Base-by-base conservation (phyloP, 2,797 vertebrate species). In the Gadopsis bispinosus region DNA sequence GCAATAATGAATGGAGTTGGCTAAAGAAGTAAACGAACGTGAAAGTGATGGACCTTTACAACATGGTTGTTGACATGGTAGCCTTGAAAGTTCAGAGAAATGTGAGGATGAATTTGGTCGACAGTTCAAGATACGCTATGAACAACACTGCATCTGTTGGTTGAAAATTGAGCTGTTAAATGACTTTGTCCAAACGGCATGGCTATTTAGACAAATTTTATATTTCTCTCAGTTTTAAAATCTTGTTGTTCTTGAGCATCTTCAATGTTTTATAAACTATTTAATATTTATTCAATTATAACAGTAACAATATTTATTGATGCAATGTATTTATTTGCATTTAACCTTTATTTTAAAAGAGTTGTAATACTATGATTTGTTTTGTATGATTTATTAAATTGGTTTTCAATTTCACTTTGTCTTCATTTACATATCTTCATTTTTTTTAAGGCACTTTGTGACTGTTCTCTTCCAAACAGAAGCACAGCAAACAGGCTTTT, bases 211-310 rank as follows among this genome's bases (percentile, higher is more conserved):
- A 62, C 2, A 66, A 0, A 51, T 73, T 65, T 61, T 72, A 56
- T 66, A 81, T 67, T 78, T 76, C 53, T 62, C 0, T 73, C 8
- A 56, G 59, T 77, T 85, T 76, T 29, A 71, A 70, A 79, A 68
- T 81, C 51, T 70, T 80, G 73, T 77, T 90, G 31, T 58, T 41
- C n/a, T 66, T 41, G 45, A 75, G 47, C n/a, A 64, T 35, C 20
- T 79, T 65, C 11, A 26, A 60, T 58, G 71, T 77, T 79, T 66
- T 75, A 53, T 59, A 35, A 78, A 69, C 14, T 56, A 84, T 83
- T 80, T 80, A 55, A 77, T 86, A 86, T 83, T 64, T 79, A 85
- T 83, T 62, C 0, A 71, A n/a, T n/a, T n/a, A 72, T 54, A 37
- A 26, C 9, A 19, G 7, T 45, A 9, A 17, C 13, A 60, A 0